phyloP scores from a whole-genome alignment of 2,888 invertebrate species.

The Netelia inedita region DNA sequence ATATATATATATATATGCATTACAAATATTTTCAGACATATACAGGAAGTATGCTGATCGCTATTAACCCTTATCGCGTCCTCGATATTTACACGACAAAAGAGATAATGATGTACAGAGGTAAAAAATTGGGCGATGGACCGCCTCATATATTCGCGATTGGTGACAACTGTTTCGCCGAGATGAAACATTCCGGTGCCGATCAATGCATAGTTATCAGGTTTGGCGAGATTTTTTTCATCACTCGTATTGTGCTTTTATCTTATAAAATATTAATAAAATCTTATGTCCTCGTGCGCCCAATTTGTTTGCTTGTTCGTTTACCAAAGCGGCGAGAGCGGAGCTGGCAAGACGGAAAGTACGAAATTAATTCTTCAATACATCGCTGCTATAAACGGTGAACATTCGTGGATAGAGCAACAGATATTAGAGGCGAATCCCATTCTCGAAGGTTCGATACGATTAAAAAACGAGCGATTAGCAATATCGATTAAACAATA shows the following conservation, averaged over 20 bases:
- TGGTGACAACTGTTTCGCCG: slow-evolving; percentile 95
- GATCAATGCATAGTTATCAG: slow-evolving; percentile 98
- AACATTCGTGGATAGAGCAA: slow-evolving; percentile 99
- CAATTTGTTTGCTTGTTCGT: slow-evolving; percentile 16
- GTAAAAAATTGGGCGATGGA: slow-evolving; percentile 93
- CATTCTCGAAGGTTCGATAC: slow-evolving; percentile 91
- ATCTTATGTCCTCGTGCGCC: neutral
- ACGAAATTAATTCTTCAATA: slow-evolving; percentile 98
- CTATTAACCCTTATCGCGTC: slow-evolving; percentile 97
- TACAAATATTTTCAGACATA: slow-evolving; percentile 91
- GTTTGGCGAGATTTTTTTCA: slow-evolving; percentile 83
- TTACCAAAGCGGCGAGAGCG: slow-evolving; percentile 94
- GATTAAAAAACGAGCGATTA: neutral
- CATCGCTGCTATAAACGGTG: slow-evolving; percentile 96
- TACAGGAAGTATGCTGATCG: slow-evolving; percentile 97
- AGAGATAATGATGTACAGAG: slow-evolving; percentile 93
- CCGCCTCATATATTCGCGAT: slow-evolving; percentile 98
- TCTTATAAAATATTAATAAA: slow-evolving; percentile 12
- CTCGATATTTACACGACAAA: slow-evolving; percentile 97
- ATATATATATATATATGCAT: neutral
- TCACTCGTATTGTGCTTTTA: neutral
- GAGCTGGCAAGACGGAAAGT: slow-evolving; percentile 98
- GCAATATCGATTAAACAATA: neutral
- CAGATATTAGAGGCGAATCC: slow-evolving; percentile 99
- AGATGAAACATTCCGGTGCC: slow-evolving; percentile 90